Percentiles rank a stretch among this genome's conserved stretches.
Conservation (phyloP, 2,888 invertebrate genomes). For the Aspidiotus destructor region DNA sequence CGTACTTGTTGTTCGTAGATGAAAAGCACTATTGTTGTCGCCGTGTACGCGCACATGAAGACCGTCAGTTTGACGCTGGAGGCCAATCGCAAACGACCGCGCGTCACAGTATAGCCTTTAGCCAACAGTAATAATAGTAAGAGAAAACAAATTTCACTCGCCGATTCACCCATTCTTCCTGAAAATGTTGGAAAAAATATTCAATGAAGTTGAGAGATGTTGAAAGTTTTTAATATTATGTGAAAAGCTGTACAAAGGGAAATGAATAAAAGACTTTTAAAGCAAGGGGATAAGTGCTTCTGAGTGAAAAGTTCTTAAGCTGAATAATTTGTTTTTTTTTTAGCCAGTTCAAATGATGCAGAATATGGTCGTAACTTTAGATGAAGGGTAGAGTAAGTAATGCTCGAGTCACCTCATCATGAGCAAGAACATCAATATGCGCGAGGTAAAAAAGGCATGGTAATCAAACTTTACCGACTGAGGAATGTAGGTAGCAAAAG, state of each 20-base stretch:
- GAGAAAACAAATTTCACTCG: conserved; percentile 65
- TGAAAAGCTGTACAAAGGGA: neutral
- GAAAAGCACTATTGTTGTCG: conserved; percentile 65
- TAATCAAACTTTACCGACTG: no score
- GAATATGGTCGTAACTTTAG: no score
- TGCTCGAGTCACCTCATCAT: no score
- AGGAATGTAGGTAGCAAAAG: no score
- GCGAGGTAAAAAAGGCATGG: no score
- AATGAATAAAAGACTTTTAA: no score
- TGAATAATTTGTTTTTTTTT: no score
- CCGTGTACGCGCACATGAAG: conserved; percentile 66
- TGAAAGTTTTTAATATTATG: neutral
- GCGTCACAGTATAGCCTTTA: conserved; percentile 83
- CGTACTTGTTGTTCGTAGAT: conserved; percentile 59
- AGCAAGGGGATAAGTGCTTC: no score
- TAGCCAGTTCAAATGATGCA: no score
- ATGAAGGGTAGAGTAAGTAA: no score
- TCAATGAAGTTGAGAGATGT: neutral
- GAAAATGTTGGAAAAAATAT: conserved; percentile 39
- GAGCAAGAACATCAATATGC: no score
- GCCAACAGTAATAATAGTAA: conserved; percentile 70
- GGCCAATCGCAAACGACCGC: conserved; percentile 62
- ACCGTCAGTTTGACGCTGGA: conserved; percentile 66
- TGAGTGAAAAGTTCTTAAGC: no score
- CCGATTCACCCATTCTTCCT: conserved; percentile 63